Base-by-base conservation (phyloP, 2,888 invertebrate genomes). In the Cheilosia urbana region DNA sequence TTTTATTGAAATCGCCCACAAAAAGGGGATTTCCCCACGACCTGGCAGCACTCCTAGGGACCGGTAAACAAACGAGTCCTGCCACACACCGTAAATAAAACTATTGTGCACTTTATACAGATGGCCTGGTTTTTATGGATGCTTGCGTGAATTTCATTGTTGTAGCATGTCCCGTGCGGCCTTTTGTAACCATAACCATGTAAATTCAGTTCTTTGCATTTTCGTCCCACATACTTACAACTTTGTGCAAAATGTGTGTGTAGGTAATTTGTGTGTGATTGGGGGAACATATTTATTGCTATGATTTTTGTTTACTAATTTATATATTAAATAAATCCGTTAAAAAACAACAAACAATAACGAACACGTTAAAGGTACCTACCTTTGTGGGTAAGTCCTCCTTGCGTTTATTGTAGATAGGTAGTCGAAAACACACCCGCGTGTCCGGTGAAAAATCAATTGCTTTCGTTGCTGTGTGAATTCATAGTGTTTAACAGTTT, bases 101-200 rank as follows among this genome's bases (percentile, higher is more conserved):
- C 15, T 45, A 17, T 15, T 13, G 27, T 27, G 53, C 47, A 42
- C 49, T 65, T 72, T 40, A 49, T 66, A 53, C 66, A 66, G 72
- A 72, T 72, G 72, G 79, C 79, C 79, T 79, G 79, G 58, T 72
- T 72, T 71, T 79, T 79, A 79, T 79, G 72, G 72, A 57, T 79
- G 65, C 72, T 79, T 79, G 72, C 79, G 72, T 72, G 66, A 60
- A 72, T 72, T 66, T 66, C 51, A 72, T 79, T 79, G 69, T 66
- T 58, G 37, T 30, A 40, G 17, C 55, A 5, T 19, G 15, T 66
- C 30, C 51, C 30, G 6, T 13, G 55, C 62, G 55, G 53, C 62
- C 37, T 34, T 34, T 30, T 34, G 45, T 34, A 37, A 47, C 9
- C 6, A 57, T 34, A 37, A 47, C 9, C 6, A 57, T 49, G 34